Conservation (phyloP, 2,888 invertebrate genomes). For the Capitulum mitella region DNA sequence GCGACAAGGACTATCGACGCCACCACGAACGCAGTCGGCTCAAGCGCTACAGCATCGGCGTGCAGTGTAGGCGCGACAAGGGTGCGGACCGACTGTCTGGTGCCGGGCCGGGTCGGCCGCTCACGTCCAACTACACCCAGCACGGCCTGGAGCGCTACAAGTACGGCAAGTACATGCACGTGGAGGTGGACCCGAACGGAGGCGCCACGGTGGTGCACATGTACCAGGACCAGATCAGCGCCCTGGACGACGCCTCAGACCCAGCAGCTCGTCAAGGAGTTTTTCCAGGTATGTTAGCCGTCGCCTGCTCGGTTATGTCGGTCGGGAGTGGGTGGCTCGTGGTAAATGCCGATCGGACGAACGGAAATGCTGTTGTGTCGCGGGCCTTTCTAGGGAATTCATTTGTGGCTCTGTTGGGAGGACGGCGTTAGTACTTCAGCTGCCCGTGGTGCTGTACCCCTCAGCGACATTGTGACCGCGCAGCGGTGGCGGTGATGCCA, state of each 20-base stretch:
- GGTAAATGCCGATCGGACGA: too few relatives aligned
- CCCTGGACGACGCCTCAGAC: conserved; percentile 56
- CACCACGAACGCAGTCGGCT: conserved; percentile 52
- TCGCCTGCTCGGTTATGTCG: too few relatives aligned
- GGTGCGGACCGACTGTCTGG: conserved; percentile 36
- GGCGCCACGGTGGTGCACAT: conserved; percentile 85
- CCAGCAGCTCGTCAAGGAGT: conserved; percentile 36
- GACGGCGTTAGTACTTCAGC: too few relatives aligned
- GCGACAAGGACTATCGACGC: conserved; percentile 32
- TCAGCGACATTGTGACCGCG: not conserved
- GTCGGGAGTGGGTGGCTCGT: too few relatives aligned
- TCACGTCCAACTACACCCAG: conserved; percentile 21
- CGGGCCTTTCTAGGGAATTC: too few relatives aligned
- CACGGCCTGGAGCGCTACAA: conserved; percentile 42
- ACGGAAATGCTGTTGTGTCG: too few relatives aligned
- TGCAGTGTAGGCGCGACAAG: conserved; percentile 59
- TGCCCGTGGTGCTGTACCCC: not conserved
- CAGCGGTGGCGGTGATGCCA: too few relatives aligned
- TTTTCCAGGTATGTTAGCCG: conserved; percentile 35
- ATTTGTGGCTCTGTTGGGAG: too few relatives aligned
- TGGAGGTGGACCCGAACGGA: conserved; percentile 91
- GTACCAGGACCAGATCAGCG: conserved; percentile 81
- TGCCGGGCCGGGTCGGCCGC: not conserved
- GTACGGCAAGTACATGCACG: conserved; percentile 65
- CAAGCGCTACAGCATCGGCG: conserved; percentile 62